A percentile compares a stretch with the other conserved stretches of the same genome.
Conservation (phyloP, 2,797 vertebrate genomes). For the Protonibea diacanthus region DNA sequence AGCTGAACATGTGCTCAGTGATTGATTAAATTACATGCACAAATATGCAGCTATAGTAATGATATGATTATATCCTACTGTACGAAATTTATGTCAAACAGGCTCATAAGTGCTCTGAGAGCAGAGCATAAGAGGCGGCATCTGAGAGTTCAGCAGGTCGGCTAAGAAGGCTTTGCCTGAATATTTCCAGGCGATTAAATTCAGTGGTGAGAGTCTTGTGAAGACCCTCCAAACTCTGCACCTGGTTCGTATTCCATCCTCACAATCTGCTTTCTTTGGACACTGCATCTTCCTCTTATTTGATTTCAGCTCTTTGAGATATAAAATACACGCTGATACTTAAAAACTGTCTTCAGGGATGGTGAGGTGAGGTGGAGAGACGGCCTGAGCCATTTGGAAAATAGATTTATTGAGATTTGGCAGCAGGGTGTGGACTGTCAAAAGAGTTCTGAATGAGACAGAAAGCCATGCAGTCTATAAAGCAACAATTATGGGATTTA, state of each 20-base stretch:
- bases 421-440: conserved; percentile 49
- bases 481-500: conserved; percentile 69
- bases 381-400: conserved; percentile 57
- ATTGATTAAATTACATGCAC: conserved; percentile 44
- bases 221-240: conserved; percentile 81
- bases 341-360: conserved; percentile 65
- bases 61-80: conserved; percentile 40
- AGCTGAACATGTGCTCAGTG: conserved; percentile 20
- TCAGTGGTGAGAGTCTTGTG: conserved; percentile 76
- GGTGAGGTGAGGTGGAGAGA: conserved; percentile 52
- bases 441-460: conserved; percentile 56
- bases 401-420: conserved; percentile 75
- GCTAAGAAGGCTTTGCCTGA: conserved; percentile 55
- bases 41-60: conserved; percentile 33
- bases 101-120: conserved; percentile 33
- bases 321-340: conserved; percentile 74
- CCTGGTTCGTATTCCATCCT: conserved; percentile 81
- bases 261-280: conserved; percentile 84
- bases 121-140: conserved; percentile 24
- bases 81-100: conserved; percentile 39
- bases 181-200: conserved; percentile 75
- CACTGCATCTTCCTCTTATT: conserved; percentile 75
- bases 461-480: conserved; percentile 47
- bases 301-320: conserved; percentile 80
- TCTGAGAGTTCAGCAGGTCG: conserved; percentile 62